phyloP scores from a whole-genome alignment of 2,113 vertebrate species.

The Gallinago media region DNA sequence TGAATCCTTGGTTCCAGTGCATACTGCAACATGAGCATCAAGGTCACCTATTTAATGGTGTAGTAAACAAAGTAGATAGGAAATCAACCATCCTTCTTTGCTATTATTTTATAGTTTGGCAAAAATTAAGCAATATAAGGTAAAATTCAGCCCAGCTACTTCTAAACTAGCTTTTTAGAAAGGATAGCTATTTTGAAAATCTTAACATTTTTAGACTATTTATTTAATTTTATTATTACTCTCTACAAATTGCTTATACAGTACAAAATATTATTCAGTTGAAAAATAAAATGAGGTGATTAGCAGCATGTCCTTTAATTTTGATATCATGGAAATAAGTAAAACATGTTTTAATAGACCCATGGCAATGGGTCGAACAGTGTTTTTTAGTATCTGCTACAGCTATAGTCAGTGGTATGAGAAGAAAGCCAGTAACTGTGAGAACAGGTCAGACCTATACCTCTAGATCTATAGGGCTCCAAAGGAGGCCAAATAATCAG shows the following conservation, averaged over 20 bases:
- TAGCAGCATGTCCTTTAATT: slow-evolving; percentile 14
- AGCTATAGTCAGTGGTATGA: not conserved
- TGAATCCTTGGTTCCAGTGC: not conserved
- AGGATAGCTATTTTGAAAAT: not conserved
- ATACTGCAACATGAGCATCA: not conserved
- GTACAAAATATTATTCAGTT: not conserved
- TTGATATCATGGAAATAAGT: not conserved
- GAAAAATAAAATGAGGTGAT: slow-evolving; percentile 16
- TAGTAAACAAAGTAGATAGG: not conserved
- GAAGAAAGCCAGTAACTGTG: not conserved
- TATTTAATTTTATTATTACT: not conserved
- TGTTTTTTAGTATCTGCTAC: not conserved
- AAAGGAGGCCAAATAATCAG: not conserved
- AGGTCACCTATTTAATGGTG: not conserved
- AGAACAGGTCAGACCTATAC: not conserved
- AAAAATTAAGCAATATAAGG: not conserved
- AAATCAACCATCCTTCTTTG: not conserved
- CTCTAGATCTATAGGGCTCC: not conserved
- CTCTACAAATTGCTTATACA: not conserved
- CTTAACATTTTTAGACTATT: not conserved
- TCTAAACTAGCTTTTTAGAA: not conserved
- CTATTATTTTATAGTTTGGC: not conserved
- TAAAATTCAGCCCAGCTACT: not conserved
- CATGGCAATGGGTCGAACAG: not conserved
- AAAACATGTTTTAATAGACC: not conserved